Percentiles rank a stretch among this genome's conserved stretches.
These are phyloP conservation scores for Rhabdophis nuchalis DNA, from an alignment of 2,797 vertebrate genomes.

Conservation along the genomic window DNA sequence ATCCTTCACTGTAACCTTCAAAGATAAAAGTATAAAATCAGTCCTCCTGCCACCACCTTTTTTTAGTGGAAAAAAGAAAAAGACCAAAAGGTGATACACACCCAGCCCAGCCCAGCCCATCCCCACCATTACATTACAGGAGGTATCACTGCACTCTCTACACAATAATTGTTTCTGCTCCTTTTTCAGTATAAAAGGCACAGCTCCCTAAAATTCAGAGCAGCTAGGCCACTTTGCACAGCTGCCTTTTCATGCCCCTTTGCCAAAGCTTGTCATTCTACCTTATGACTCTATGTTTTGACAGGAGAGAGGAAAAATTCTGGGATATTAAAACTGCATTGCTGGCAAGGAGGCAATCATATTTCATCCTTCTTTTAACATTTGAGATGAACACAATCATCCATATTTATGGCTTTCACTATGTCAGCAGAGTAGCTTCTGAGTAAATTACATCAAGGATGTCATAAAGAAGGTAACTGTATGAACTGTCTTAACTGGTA, in stretches of 20 bases:
- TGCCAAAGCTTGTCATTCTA: neutral
- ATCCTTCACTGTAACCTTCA: neutral
- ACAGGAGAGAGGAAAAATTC: neutral
- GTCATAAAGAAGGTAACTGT: neutral
- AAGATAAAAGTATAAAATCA: neutral
- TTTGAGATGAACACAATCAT: slow-evolving; percentile 31
- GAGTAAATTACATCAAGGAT: slow-evolving; percentile 24
- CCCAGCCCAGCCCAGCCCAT: neutral
- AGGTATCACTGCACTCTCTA: neutral
- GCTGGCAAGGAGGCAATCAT: slow-evolving; percentile 9
- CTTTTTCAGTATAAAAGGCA: neutral
- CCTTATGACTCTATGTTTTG: slow-evolving; percentile 19
- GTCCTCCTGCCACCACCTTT: neutral
- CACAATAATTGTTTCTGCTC: neutral
- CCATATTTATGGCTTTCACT: slow-evolving; percentile 29
- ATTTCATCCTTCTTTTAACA: slow-evolving; percentile 30
- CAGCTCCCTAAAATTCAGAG: neutral
- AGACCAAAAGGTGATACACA: neutral
- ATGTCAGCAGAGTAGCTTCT: slow-evolving; percentile 24
- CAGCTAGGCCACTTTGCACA: neutral
- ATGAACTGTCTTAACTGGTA: slow-evolving; percentile 1
- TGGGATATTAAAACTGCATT: slow-evolving; percentile 13
- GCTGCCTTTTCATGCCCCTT: neutral
- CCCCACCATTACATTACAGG: neutral
- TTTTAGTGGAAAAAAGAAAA: neutral